phyloP scores from a whole-genome alignment of 2,113 vertebrate species.

The Gorsachius goisagi region DNA sequence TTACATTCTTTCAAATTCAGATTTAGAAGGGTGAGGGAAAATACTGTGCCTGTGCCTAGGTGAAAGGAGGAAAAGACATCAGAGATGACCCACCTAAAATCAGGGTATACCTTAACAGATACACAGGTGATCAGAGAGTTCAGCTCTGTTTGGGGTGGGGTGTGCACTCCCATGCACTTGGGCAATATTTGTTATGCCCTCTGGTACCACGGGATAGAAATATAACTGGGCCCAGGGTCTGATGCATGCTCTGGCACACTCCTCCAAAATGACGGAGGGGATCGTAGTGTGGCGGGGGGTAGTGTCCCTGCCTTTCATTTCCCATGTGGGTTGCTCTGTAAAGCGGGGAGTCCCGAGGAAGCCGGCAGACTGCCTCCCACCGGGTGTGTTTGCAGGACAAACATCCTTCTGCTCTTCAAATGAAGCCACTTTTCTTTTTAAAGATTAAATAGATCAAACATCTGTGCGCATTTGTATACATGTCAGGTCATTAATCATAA shows the following conservation, averaged over 20 bases:
- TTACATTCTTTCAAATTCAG: not conserved
- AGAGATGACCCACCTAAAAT: not conserved
- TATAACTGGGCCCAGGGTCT: not conserved
- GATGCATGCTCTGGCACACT: not conserved
- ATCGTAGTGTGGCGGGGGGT: not conserved
- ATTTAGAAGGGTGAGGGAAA: not conserved
- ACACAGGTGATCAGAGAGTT: not conserved
- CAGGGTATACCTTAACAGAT: not conserved
- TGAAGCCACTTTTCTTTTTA: not conserved
- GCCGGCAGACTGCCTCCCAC: rapidly evolving
- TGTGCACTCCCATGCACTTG: not conserved
- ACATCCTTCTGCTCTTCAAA: not conserved
- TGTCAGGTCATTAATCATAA: not conserved
- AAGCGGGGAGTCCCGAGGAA: not conserved
- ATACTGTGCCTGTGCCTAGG: not conserved
- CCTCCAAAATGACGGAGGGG: not conserved
- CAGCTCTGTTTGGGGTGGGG: not conserved
- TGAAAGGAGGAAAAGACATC: not conserved
- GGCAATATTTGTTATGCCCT: not conserved
- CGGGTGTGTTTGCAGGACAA: not conserved
- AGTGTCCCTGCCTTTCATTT: not conserved
- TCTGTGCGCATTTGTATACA: not conserved
- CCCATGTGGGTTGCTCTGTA: not conserved
- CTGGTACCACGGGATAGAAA: not conserved
- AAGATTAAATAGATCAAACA: not conserved